Evolutionary conservation across 2,888 invertebrate species (phyloP), one percentile per base, ranked within the genome.

Genomic region (Drosophila infuscata): DNA sequence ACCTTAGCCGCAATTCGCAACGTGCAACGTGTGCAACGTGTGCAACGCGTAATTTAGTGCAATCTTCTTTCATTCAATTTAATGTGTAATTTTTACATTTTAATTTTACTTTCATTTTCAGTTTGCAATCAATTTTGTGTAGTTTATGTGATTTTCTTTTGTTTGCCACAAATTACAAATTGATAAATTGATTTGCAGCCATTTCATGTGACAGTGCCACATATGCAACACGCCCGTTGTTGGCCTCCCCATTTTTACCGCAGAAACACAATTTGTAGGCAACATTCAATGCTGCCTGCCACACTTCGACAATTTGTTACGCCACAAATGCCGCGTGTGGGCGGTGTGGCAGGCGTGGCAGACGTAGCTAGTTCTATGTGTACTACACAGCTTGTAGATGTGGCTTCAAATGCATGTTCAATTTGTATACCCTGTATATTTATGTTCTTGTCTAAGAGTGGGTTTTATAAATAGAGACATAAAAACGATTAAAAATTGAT

Each of bases 151-250:
- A 86, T 86, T 86, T 66, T 67, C 79, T 69, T 76, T 87, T 89
- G 82, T 84, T 74, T 75, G 35, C 58, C 12, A 75, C 88, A 84
- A 81, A 78, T 82, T 81, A 82, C 90, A 88, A 88, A 89, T 87
- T 89, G 89, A 89, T 86, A 86, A 86, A 89, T 89, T 84, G 78
- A 88, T 85, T 72, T 80, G 75, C 76, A 76, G 69, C 70, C 72
- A 67, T 64, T 51, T 67, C 70, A 57, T 70, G 62, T 73, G 61
- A 54, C 70, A 29, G 38, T 54, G 72, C 51, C 66, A 48, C 64
- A 68, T 43, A 52, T 64, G 46, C 72, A 52, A 52, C 61, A 61
- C 48, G n/a, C 29, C 43, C 32, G 20, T 51, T 35, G 20, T 35
- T 38, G 56, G 38, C 20, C 57, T 38, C 64, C 41, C 20, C 29